Evolutionary conservation across 53 echinoderm and acorn worm genomes (phyloP), one percentile per base, ranked within the genome.

Genomic region (Apostichopus leukothele): DNA sequence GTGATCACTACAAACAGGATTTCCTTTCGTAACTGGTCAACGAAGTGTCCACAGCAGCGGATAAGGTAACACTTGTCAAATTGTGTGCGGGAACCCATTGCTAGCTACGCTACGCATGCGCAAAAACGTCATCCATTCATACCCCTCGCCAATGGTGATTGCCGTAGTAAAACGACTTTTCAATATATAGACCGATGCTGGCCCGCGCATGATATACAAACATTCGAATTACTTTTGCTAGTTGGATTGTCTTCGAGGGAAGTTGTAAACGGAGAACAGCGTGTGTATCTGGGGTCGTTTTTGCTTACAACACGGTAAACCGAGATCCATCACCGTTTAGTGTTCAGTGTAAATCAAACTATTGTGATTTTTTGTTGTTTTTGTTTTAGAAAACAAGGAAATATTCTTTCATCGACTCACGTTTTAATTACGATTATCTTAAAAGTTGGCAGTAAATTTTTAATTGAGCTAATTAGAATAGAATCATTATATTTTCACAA

Each of bases 41-140:
- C 39, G 39, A 3, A 39, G 39, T 39, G 39, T 39, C 39, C 39
- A 39, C 3, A 39, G 39, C 39, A 39, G 39, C 39, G 39, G 39
- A 39, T 39, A 39, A 39, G 39, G 39, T 39, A 39, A 39, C 39
- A 39, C 39, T 39, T 39, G 39, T 39, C 39, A 39, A 39, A 3
- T 39, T 39, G 39, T 39, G 0, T 39, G 39, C 39, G 39, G 39
- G 39, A 39, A 39, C 39, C 39, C 39, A 39, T 39, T 39, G 39
- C 39, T 39, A 39, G 39, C 39, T 39, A 39, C 13, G 51, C 52
- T 79, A 52, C 79, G 79, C 79, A 79, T 51, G 79, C 51, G 79
- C 16, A 50, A 16, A 25, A 19, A 79, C 79, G 79, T 79, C 52
- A 39, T 79, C 53, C 79, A 79, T 79, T 79, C 79, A 79, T 79